Conservation (phyloP, 2,797 vertebrate species). For the Myotis myotis region DNA sequence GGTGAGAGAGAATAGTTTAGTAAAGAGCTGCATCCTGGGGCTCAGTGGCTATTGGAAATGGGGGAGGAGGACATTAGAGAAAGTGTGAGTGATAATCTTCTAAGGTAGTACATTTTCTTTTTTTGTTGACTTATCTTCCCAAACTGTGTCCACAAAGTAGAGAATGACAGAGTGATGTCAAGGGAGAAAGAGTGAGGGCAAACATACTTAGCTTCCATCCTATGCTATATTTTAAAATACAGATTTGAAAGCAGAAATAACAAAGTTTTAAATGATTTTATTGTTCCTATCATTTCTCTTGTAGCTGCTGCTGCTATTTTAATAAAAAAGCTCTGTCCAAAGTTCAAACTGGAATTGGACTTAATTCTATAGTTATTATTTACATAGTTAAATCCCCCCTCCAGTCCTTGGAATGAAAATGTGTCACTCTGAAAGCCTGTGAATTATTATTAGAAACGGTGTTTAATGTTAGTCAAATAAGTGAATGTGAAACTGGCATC, state of each 20-base stretch:
- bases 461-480: background rate
- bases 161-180: background rate
- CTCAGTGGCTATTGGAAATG: background rate
- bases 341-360: slow-evolving; percentile 10
- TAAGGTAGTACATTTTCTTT: background rate
- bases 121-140: background rate
- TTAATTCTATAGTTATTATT: slow-evolving; percentile 51
- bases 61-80: background rate
- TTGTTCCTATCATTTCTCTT: background rate
- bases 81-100: background rate
- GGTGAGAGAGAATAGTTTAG: background rate
- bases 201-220: background rate
- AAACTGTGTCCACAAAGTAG: background rate
- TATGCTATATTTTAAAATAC: background rate
- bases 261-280: background rate
- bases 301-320: slow-evolving; percentile 7
- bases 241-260: slow-evolving; percentile 41
- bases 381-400: slow-evolving; percentile 53
- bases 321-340: background rate
- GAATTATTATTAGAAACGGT: slow-evolving; percentile 7
- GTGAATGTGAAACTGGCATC: slow-evolving; percentile 15
- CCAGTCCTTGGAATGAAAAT: background rate
- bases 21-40: background rate
- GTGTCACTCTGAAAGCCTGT: slow-evolving; percentile 29
- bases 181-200: background rate